Evolutionary conservation across 2,113 vertebrate genomes (phyloP).

Genomic region (Hucho hucho): DNA sequence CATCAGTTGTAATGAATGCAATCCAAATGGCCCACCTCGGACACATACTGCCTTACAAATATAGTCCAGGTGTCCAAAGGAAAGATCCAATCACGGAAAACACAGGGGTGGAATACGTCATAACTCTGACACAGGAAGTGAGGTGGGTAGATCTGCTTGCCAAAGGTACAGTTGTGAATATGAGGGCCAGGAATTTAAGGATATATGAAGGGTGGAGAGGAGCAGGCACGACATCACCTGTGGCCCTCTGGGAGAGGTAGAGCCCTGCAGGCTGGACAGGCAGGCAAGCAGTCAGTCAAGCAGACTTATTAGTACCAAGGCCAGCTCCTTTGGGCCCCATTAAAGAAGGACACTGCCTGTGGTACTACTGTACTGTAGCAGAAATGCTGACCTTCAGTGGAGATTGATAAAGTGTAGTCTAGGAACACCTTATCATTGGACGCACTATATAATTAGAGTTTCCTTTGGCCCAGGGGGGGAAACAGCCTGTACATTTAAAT

Average conservation of each 20-base stretch:
- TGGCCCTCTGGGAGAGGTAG: neutral
- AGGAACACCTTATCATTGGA: neutral
- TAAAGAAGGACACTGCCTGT: neutral
- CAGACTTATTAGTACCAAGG: neutral
- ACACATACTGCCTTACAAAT: slow-evolving; percentile 23
- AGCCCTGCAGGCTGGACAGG: neutral
- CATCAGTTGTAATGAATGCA: slow-evolving; percentile 23
- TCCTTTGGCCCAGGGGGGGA: slow-evolving; percentile 9
- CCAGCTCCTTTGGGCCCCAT: neutral
- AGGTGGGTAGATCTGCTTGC: slow-evolving; percentile 29
- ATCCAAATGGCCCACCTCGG: slow-evolving; percentile 41
- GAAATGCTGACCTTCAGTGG: neutral
- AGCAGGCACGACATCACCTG: neutral
- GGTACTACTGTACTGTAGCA: too few species aligned
- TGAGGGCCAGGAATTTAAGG: slow-evolving; percentile 33
- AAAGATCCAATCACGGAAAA: slow-evolving; percentile 45
- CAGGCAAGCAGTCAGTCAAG: neutral
- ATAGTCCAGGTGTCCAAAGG: slow-evolving; percentile 51
- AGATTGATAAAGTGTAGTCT: neutral
- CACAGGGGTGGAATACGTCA: slow-evolving; percentile 23
- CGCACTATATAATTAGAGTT: slow-evolving; percentile 1
- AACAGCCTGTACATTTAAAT: slow-evolving; percentile 29
- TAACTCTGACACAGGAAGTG: slow-evolving; percentile 45
- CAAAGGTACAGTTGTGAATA: slow-evolving; percentile 18
- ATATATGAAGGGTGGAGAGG: neutral